phyloP scores from a whole-genome alignment of 2,888 invertebrate genomes.

The Alentia gelatinosa region DNA sequence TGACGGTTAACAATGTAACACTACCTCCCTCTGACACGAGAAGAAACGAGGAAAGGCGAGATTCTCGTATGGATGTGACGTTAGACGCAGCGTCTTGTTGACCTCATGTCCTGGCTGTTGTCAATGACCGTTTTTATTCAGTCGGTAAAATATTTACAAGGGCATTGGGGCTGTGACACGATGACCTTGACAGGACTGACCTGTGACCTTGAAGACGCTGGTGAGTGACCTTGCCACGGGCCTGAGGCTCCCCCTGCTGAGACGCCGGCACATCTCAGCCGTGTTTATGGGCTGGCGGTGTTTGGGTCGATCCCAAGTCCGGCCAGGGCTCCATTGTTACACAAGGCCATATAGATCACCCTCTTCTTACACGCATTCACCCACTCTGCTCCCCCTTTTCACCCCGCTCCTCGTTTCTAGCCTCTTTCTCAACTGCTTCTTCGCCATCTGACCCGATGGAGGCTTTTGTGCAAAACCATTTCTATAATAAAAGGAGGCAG shows the following conservation, averaged over 20 bases:
- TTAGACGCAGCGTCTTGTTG: neutral
- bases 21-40: too few relatives aligned
- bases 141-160: neutral
- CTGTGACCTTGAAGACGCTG: neutral
- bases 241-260: neutral
- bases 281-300: neutral
- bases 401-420: too few relatives aligned
- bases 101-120: neutral
- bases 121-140: neutral
- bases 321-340: neutral
- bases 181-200: neutral
- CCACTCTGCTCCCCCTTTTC: neutral
- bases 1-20: too few relatives aligned
- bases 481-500: too few relatives aligned
- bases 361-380: neutral
- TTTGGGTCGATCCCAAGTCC: neutral
- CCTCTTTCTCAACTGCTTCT: too few relatives aligned
- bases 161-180: neutral
- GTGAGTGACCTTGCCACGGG: neutral
- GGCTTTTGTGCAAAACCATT: too few relatives aligned
- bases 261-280: neutral
- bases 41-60: too few relatives aligned
- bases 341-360: neutral
- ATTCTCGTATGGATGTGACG: neutral
- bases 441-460: too few relatives aligned